phyloP scores from a whole-genome alignment of 2,888 invertebrate species.

The Drosophila borealis region DNA sequence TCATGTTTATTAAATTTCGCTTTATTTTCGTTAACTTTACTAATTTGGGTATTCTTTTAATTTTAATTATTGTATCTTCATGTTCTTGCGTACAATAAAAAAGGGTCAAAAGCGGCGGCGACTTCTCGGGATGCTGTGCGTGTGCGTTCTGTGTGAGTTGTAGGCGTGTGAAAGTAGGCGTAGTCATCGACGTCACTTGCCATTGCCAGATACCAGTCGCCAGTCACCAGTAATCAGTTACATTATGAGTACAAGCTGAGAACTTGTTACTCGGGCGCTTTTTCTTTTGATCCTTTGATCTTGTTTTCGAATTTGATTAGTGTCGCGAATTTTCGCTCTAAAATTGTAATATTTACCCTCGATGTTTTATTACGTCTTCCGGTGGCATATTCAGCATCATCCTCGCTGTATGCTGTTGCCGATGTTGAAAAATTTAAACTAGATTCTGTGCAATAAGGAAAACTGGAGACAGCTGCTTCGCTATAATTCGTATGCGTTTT shows the following conservation, averaged over 20 bases:
- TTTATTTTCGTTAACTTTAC: slow-evolving; percentile 27
- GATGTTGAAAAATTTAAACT: slow-evolving; percentile 89
- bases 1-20: slow-evolving; percentile 21
- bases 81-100: slow-evolving; percentile 64
- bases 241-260: slow-evolving; percentile 30
- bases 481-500: slow-evolving; percentile 79
- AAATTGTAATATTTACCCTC: slow-evolving; percentile 86
- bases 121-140: slow-evolving; percentile 42
- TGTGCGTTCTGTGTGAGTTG: slow-evolving; percentile 47
- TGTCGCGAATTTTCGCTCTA: slow-evolving; percentile 59
- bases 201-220: slow-evolving; percentile 24
- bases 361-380: slow-evolving; percentile 91
- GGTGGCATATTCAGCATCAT: slow-evolving; percentile 90
- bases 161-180: slow-evolving; percentile 45
- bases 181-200: slow-evolving; percentile 46
- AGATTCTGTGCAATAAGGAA: slow-evolving; percentile 85
- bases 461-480: slow-evolving; percentile 85
- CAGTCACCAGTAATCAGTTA: slow-evolving; percentile 21
- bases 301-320: slow-evolving; percentile 59
- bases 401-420: slow-evolving; percentile 88
- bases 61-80: slow-evolving; percentile 6
- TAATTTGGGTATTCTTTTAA: slow-evolving; percentile 26
- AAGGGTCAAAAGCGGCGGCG: slow-evolving; percentile 74
- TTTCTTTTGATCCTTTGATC: slow-evolving; percentile 74
- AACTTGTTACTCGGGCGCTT: slow-evolving; percentile 49